Conservation (phyloP, 2,888 invertebrate genomes). For the Luperina nickerlii region DNA sequence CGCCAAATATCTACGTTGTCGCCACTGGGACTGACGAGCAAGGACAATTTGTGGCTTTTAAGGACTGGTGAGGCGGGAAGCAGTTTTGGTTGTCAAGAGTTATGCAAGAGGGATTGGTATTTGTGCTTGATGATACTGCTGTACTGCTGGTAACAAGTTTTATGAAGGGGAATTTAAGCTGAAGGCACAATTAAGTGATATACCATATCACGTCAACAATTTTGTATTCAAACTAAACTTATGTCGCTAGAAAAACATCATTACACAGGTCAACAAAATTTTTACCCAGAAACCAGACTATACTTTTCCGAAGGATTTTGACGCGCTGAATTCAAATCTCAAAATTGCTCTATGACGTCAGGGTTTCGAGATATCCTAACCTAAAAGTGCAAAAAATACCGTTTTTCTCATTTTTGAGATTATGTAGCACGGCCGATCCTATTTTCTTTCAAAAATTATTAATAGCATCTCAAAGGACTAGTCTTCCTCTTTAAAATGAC, state of each 20-base stretch:
- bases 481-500: too few relatives aligned
- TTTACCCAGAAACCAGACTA: too few relatives aligned
- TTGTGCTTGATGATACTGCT: neutral
- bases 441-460: too few relatives aligned
- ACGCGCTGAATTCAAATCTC: too few relatives aligned
- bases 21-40: constrained; percentile 71
- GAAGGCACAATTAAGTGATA: neutral
- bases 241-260: neutral
- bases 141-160: neutral
- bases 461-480: too few relatives aligned
- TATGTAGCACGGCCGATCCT: too few relatives aligned
- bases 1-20: constrained; percentile 82
- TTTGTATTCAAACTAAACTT: neutral
- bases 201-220: neutral
- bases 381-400: too few relatives aligned
- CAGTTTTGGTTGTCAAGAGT: neutral
- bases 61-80: constrained; percentile 13
- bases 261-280: too few relatives aligned
- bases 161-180: neutral
- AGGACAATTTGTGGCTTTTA: constrained; percentile 62
- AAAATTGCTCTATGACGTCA: too few relatives aligned
- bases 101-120: neutral
- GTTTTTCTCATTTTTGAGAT: too few relatives aligned
- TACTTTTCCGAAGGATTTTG: too few relatives aligned
- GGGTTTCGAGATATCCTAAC: too few relatives aligned